Evolutionary conservation across 2,888 invertebrate species (phyloP), one percentile per base, ranked within the genome.

Genomic region (Nephrotoma flavescens): DNA sequence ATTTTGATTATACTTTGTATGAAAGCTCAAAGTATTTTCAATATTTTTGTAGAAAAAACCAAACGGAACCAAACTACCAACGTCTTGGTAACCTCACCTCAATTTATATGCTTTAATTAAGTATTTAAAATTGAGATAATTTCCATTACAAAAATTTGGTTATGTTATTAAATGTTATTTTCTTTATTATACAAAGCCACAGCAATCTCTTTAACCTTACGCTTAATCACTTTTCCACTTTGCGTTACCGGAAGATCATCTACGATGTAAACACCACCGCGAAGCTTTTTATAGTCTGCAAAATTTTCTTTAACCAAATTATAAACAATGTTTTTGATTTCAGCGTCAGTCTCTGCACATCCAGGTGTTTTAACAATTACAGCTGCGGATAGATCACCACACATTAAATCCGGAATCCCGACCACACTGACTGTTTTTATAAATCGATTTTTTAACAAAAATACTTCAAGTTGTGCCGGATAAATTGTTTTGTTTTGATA

Each of bases 401-500:
- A 9, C 6, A 57, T 0, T 19, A 31, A 7, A 86, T 83, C 15
- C 15, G 15, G 15, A 52, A 52, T 52, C 2, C 87, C 87, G 45
- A 87, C 47, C 41, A 87, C 87, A 45, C 47, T 47, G 42, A 45
- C 41, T 5, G 7, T 11, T 1, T 19, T 15, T 12, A 87, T 86
- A 11, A 86, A 86, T 31, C 86, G 41, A 0, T 83, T 71, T 44
- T n/a, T 15, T 31, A 86, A 42, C 0, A 91, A 87, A n/a, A 90
- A 88, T 86, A 90, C 89, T 86, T 91, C 91, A 41, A 91, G 90
- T 87, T 90, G 90, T 19, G 88, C 88, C 2, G 91, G 91, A 86
- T 89, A 86, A 89, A 89, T 87, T 19, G 19, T 19, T 0, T 19
- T 19, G 19, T 1, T 1, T 19, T 1, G 19, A 19, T 19, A 19